A percentile compares a stretch with the other conserved stretches of the same genome.
Evolutionary conservation across 2,113 vertebrate genomes (phyloP).

Genomic region (Paratilapia polleni): DNA sequence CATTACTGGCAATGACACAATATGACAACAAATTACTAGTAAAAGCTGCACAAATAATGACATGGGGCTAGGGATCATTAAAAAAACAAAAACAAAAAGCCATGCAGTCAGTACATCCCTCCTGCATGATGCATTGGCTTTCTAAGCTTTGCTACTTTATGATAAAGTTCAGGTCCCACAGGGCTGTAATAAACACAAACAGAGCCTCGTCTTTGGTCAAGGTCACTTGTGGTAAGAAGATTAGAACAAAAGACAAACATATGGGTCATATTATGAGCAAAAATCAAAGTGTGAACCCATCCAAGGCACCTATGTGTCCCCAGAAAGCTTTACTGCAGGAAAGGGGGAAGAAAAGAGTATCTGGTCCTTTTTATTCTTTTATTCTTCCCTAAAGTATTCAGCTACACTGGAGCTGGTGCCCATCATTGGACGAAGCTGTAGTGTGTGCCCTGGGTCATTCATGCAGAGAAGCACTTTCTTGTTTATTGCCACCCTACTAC

Average conservation of each 20-base stretch:
- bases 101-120: not conserved
- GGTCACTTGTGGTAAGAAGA: not conserved
- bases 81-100: not conserved
- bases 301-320: too few species aligned
- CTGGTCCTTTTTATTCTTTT: not conserved
- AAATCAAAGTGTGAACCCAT: not conserved
- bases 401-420: not conserved
- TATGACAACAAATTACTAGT: slow-evolving; percentile 47
- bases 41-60: slow-evolving; percentile 25
- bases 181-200: not conserved
- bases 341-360: too few species aligned
- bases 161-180: not conserved
- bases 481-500: slow-evolving; percentile 9
- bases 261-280: not conserved
- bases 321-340: too few species aligned
- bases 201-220: not conserved
- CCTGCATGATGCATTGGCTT: not conserved
- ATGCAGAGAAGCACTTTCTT: not conserved
- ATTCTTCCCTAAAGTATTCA: not conserved
- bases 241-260: not conserved
- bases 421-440: not conserved
- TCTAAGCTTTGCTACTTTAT: not conserved
- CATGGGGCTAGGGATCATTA: not conserved
- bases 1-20: slow-evolving; percentile 40
- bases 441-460: not conserved